Base-by-base conservation (phyloP, 2,797 vertebrate genomes). In the Adrianichthys oophorus region DNA sequence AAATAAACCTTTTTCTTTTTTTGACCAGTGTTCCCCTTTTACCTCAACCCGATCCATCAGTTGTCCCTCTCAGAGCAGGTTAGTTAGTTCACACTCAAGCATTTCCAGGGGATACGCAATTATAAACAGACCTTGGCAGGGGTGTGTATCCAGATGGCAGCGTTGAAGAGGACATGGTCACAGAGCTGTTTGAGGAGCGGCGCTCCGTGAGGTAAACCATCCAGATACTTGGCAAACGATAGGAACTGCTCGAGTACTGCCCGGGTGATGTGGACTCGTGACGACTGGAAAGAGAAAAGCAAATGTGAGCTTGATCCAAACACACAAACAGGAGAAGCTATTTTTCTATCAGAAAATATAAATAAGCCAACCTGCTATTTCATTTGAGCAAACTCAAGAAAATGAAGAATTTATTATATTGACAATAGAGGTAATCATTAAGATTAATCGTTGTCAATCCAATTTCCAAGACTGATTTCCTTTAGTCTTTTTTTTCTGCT, bases 201-300 rank as follows among this genome's bases (percentile, higher is more conserved):
- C 45, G 96, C 98, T 59, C 98, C 98, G 21, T 99, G 97, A 65
- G 95, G 94, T 75, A 99, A 91, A 50, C 96, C 97, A 67, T 99
- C 98, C 63, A 99, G 93, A 84, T 99, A 99, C 80, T 99, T 99
- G 41, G 97, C 96, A 72, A 99, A 98, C 46, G 96, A 98, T 75
- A 99, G 88, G 89, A 99, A 99, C 62, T 98, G 98, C 72, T 99
- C 98, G 73, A 99, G 85, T 41, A 99, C 98, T 0, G 96, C 96
- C 87, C 97, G 91, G 60, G 96, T 97, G 91, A 99, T 97, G 86
- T 99, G 98, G 72, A 96, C 91, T 68, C 98, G 93, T 18, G 96
- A 98, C 4, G 98, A 99, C 98, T 99, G 75, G 16, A 70, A 16
- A 29, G 46, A 57, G 32, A 44, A 65, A 1, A 12, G 7, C 15